Evolutionary conservation across 2,888 invertebrate species (phyloP).

Genomic region (Parasteatoda lunata): DNA sequence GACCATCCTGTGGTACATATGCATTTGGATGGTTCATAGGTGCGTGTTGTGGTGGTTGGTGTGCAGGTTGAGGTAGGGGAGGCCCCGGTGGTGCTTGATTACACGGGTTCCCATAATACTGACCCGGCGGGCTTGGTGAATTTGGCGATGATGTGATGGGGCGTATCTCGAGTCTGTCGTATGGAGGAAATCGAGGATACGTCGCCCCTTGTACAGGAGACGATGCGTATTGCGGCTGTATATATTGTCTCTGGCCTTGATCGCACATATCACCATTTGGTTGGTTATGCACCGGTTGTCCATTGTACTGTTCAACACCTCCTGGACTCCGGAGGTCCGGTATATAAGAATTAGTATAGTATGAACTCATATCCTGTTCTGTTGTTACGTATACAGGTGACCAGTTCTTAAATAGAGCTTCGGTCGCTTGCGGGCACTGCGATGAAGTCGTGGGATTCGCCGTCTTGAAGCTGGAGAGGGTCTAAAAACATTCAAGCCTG

Average conservation of each 20-base stretch:
- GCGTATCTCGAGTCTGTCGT: slow-evolving; percentile 88
- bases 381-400: slow-evolving; percentile 67
- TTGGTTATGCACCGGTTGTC: slow-evolving; percentile 84
- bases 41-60: slow-evolving; percentile 65
- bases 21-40: slow-evolving; percentile 67
- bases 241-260: slow-evolving; percentile 78
- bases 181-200: slow-evolving; percentile 94
- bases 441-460: slow-evolving; percentile 65
- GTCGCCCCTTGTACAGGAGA: slow-evolving; percentile 81
- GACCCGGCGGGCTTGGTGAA: slow-evolving; percentile 72
- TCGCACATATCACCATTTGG: slow-evolving; percentile 76
- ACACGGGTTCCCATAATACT: slow-evolving; percentile 69
- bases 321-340: slow-evolving; percentile 87
- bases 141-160: slow-evolving; percentile 78
- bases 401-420: slow-evolving; percentile 68
- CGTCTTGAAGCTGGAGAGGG: slow-evolving; percentile 58
- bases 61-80: slow-evolving; percentile 58
- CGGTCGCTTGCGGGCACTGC: slow-evolving; percentile 68
- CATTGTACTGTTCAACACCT: slow-evolving; percentile 88
- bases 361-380: slow-evolving; percentile 84
- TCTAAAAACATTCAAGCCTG: slow-evolving; percentile 59
- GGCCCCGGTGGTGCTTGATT: slow-evolving; percentile 63
- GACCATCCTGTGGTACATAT: slow-evolving; percentile 70
- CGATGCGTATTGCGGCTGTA: slow-evolving; percentile 75
- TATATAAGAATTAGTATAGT: slow-evolving; percentile 95